A percentile compares a stretch with the other conserved stretches of the same genome.
These are phyloP conservation scores for Vombatus ursinus DNA, from an alignment of 2,113 vertebrate species.

Conservation along the genomic window DNA sequence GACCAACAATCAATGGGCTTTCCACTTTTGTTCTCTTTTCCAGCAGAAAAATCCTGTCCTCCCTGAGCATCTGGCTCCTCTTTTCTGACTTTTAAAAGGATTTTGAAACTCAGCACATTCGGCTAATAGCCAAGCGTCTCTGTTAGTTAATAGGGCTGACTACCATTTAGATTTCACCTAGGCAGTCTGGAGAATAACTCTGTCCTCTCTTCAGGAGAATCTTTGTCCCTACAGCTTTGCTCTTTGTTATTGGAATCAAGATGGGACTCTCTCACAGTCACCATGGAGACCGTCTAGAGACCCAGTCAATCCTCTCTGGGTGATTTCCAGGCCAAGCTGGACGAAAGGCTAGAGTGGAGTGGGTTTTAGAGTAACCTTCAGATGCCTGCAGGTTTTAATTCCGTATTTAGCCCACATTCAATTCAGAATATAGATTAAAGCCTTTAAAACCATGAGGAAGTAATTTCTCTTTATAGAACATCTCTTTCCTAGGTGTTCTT, in stretches of 20 bases:
- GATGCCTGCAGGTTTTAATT: background rate
- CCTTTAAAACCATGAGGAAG: background rate
- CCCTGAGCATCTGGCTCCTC: background rate
- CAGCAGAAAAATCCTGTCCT: background rate
- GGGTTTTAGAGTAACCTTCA: background rate
- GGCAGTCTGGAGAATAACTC: background rate
- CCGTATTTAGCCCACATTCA: background rate
- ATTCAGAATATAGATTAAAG: background rate
- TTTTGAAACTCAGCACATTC: conserved; percentile 1
- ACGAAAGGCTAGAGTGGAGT: background rate
- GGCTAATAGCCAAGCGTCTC: background rate
- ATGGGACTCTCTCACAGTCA: background rate
- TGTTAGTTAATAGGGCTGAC: background rate
- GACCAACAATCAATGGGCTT: background rate
- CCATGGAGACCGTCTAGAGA: background rate
- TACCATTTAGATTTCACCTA: background rate
- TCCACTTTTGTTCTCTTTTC: background rate
- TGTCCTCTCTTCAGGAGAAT: background rate
- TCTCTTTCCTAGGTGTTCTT: background rate
- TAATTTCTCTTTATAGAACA: background rate
- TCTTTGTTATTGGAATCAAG: background rate
- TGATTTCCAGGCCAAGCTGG: background rate
- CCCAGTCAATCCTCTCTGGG: background rate
- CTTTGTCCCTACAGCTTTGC: background rate
- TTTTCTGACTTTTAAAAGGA: background rate